A percentile compares a stretch with the other conserved stretches of the same genome.
phyloP scores from a whole-genome alignment of 2,888 invertebrate genomes.

The Hartigia nigra region DNA sequence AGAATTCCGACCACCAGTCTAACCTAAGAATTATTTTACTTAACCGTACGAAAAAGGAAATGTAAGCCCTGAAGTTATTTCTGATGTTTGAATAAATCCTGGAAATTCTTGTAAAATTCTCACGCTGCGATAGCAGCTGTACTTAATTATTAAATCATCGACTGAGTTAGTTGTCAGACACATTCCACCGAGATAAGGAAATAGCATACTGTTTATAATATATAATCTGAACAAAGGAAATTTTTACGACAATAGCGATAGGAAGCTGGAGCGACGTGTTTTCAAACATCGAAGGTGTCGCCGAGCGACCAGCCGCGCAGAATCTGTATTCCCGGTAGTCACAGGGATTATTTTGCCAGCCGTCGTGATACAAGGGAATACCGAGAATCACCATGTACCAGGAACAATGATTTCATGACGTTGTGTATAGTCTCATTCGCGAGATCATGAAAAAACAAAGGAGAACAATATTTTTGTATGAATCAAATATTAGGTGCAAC shows the following conservation, averaged over 20 bases:
- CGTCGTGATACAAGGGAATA: neutral
- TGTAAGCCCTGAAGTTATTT: neutral
- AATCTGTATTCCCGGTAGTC: neutral
- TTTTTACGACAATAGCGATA: neutral
- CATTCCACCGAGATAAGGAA: conserved; percentile 35
- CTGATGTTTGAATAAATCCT: neutral
- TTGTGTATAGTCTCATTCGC: neutral
- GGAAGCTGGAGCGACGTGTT: neutral
- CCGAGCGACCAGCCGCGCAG: neutral
- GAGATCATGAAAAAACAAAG: neutral
- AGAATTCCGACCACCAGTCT: neutral
- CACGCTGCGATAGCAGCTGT: neutral
- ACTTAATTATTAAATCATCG: neutral
- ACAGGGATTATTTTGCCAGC: conserved; percentile 2
- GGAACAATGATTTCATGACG: conserved; percentile 5
- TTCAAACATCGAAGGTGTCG: neutral
- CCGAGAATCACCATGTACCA: neutral
- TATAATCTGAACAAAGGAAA: conserved; percentile 10
- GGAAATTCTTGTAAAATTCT: neutral
- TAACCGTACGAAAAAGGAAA: neutral
- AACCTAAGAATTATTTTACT: neutral
- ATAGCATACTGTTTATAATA: conserved; percentile 15
- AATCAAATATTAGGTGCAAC: neutral
- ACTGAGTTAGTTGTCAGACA: conserved; percentile 18
- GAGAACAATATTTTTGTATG: neutral